Percentiles rank a stretch among this genome's conserved stretches.
These are phyloP conservation scores for Scolopax bukidnonensis DNA, from an alignment of 2,797 vertebrate species.

Conservation along the genomic window DNA sequence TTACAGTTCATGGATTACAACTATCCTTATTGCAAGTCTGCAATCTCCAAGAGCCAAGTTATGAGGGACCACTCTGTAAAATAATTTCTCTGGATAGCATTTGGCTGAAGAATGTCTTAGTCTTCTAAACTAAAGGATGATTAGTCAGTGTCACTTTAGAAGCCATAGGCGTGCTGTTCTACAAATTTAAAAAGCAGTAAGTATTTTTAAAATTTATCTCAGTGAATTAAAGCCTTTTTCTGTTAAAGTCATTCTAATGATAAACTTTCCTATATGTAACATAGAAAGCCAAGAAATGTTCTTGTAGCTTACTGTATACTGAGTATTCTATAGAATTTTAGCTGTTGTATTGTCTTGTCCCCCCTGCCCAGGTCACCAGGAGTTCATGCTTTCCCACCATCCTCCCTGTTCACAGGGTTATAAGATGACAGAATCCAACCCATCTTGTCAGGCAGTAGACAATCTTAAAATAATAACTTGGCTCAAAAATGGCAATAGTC, in stretches of 20 bases:
- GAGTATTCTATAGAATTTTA: background rate
- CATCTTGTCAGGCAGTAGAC: background rate
- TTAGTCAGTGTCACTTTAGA: background rate
- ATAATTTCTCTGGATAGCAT: background rate
- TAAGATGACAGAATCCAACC: background rate
- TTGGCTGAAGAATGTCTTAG: background rate
- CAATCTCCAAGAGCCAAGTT: background rate
- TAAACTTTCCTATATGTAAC: background rate
- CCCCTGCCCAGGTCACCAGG: background rate
- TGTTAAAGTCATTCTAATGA: background rate
- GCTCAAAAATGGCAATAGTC: background rate
- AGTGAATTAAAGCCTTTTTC: background rate
- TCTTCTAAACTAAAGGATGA: background rate
- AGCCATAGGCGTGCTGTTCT: background rate
- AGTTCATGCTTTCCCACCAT: background rate
- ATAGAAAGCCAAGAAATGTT: background rate
- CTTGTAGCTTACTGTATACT: background rate
- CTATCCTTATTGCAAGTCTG: background rate
- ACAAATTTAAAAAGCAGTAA: constrained; percentile 11
- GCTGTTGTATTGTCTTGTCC: background rate
- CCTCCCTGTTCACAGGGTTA: background rate
- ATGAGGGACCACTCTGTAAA: background rate
- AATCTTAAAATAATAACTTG: background rate
- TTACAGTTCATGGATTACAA: background rate
- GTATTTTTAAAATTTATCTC: background rate